Percentiles rank a stretch among this genome's conserved stretches.
Evolutionary conservation across 1,140 invertebrate genomes (phyloP).

Genomic region (Aphidius gifuensis): DNA sequence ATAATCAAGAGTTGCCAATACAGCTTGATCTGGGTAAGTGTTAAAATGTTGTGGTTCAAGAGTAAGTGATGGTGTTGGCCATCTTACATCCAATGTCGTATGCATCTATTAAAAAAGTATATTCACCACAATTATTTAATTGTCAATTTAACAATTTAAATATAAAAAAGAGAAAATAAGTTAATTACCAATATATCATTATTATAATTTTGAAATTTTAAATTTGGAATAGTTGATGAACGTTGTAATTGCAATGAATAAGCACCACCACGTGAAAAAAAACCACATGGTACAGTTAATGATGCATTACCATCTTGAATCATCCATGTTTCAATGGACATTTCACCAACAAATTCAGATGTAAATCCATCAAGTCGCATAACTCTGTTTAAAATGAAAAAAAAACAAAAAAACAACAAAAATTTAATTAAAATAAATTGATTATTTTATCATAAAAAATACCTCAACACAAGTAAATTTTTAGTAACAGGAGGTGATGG

Average conservation of each 20-base stretch:
- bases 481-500: background rate
- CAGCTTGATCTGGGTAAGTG: slow-evolving; percentile 73
- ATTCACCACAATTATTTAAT: background rate
- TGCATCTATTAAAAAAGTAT: slow-evolving; percentile 45
- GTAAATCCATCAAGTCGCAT: slow-evolving; percentile 45
- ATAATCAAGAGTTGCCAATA: slow-evolving; percentile 70
- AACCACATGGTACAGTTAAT: slow-evolving; percentile 65
- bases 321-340: slow-evolving; percentile 36
- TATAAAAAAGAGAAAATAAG: slow-evolving; percentile 16
- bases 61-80: slow-evolving; percentile 69
- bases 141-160: background rate
- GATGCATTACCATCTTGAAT: slow-evolving; percentile 40
- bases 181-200: slow-evolving; percentile 40
- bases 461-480: background rate
- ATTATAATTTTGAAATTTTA: slow-evolving; percentile 33
- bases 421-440: slow-evolving; percentile 2
- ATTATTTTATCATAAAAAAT: background rate
- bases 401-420: slow-evolving; percentile 6
- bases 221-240: slow-evolving; percentile 47
- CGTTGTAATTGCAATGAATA: slow-evolving; percentile 50
- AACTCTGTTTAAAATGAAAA: slow-evolving; percentile 33
- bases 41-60: slow-evolving; percentile 70
- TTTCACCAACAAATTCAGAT: slow-evolving; percentile 47
- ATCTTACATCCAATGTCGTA: slow-evolving; percentile 70
- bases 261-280: slow-evolving; percentile 65